Evolutionary conservation across 1,140 invertebrate genomes (phyloP).

Genomic region (Lamellibrachia luymesi): DNA sequence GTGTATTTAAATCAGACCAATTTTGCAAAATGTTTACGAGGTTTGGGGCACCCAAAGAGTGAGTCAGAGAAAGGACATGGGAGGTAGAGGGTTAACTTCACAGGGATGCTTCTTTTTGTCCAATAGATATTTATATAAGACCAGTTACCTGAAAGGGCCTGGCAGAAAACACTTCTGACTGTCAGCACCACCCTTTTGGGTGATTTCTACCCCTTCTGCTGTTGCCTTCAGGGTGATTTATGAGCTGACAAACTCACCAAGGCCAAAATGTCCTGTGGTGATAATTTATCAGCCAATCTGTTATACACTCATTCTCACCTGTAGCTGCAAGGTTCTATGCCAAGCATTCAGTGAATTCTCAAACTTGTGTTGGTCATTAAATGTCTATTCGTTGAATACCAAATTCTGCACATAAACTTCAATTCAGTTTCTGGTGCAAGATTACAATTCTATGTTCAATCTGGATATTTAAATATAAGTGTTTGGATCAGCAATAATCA

Average conservation of each 20-base stretch:
- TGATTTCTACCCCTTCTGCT: not conserved
- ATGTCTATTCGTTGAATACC: not conserved
- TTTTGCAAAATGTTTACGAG: not conserved
- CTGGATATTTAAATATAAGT: not conserved
- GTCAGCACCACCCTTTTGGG: not conserved
- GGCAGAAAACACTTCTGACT: not conserved
- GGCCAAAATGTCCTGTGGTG: not conserved
- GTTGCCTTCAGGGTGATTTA: not conserved
- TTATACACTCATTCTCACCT: not conserved
- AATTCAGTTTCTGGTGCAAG: not conserved
- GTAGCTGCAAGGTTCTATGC: not conserved
- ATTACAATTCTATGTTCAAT: not conserved
- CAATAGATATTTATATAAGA: constrained; percentile 6
- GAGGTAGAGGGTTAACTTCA: not conserved
- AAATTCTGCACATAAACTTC: not conserved
- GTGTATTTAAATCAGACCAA: not conserved
- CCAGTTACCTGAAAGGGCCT: not conserved
- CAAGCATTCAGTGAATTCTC: not conserved
- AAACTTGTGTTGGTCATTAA: not conserved
- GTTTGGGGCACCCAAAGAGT: not conserved
- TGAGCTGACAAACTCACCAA: not conserved
- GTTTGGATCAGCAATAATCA: not conserved
- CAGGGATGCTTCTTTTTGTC: not conserved
- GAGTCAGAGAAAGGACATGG: not conserved
- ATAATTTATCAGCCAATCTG: not conserved